A percentile compares a stretch with the other conserved stretches of the same genome.
Conservation (phyloP, 92 coral and sea anemone genomes). For the Heliopora coerulea region DNA sequence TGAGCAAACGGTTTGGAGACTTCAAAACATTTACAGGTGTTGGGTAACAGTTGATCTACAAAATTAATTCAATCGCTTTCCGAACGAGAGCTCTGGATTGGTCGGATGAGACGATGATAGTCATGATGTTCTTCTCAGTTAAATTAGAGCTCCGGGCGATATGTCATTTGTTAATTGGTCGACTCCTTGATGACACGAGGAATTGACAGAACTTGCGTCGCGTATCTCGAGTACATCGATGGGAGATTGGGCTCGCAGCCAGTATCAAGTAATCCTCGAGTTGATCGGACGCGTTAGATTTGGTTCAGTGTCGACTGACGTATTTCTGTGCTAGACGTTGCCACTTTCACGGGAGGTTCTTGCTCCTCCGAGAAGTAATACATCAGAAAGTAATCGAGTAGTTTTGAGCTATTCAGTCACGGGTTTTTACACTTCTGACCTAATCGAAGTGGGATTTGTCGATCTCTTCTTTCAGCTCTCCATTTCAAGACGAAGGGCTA, state of each 20-base stretch:
- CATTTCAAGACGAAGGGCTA: not conserved
- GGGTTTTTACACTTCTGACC: not conserved
- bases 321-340: no score
- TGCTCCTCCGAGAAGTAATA: not conserved
- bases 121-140: conserved; percentile 40
- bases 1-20: not conserved
- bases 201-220: conserved; percentile 39
- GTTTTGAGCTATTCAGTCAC: not conserved
- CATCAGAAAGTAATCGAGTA: not conserved
- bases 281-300: not conserved
- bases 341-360: no score
- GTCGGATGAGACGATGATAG: not conserved
- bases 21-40: conserved; percentile 1
- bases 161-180: conserved; percentile 76
- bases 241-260: conserved; percentile 50
- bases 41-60: not conserved
- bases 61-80: conserved; percentile 2
- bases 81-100: not conserved
- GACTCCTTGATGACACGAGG: conserved; percentile 77
- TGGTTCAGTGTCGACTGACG: not conserved
- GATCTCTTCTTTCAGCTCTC: not conserved
- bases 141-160: conserved; percentile 57
- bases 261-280: not conserved
- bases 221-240: not conserved
- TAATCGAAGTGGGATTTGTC: not conserved